These are phyloP conservation scores for Lutraria rhynchaena DNA, from an alignment of 1,140 invertebrate genomes.

Conservation along the genomic window DNA sequence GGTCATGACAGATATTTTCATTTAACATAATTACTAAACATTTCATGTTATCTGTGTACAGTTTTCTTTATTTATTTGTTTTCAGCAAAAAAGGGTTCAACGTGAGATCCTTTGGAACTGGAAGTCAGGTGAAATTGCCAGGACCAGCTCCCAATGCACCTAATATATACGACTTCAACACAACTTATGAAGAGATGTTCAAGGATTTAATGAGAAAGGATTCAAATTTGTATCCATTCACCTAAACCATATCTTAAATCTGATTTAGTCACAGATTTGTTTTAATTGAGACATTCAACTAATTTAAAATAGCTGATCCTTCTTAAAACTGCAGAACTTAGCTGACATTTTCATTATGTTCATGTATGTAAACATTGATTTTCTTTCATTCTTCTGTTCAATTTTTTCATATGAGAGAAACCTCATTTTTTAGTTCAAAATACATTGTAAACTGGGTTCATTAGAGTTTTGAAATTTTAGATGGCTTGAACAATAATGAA, in stretches of 20 bases:
- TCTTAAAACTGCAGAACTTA: too few relatives aligned
- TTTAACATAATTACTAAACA: too few relatives aligned
- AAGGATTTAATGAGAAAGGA: constrained; percentile 92
- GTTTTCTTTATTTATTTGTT: constrained; percentile 63
- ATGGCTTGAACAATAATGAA: too few relatives aligned
- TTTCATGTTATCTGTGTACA: too few relatives aligned
- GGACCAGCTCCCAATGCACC: constrained; percentile 97
- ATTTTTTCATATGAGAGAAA: too few relatives aligned
- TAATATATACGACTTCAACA: constrained; percentile 99
- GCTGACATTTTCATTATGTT: too few relatives aligned
- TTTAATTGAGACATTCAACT: background rate
- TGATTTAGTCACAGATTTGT: background rate
- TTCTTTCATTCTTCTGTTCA: too few relatives aligned
- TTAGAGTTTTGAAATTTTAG: too few relatives aligned
- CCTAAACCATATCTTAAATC: too few relatives aligned
- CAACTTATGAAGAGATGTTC: constrained; percentile 97
- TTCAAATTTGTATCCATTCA: constrained; percentile 86
- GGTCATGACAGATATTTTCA: too few relatives aligned
- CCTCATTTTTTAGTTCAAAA: too few relatives aligned
- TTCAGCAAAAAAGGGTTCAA: constrained; percentile 97
- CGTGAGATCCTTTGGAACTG: constrained; percentile 98
- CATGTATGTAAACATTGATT: background rate
- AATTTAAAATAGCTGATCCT: background rate
- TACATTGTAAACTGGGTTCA: too few relatives aligned
- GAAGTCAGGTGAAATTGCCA: constrained; percentile 96